Percentiles rank a stretch among this genome's conserved stretches.
Evolutionary conservation across 2,797 vertebrate species (phyloP).

Genomic region (Lutjanus argentimaculatus): DNA sequence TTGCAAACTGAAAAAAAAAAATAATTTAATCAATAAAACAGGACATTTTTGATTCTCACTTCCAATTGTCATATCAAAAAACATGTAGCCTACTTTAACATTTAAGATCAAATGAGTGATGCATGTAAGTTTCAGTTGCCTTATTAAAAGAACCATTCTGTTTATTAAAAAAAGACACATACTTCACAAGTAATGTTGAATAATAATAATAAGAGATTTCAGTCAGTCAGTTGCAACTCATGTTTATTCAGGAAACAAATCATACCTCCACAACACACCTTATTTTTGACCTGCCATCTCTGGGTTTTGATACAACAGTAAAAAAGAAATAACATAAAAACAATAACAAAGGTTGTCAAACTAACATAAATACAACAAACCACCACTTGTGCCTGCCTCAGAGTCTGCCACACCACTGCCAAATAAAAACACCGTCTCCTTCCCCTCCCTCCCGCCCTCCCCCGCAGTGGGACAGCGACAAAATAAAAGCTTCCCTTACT

Average conservation of each 20-base stretch:
- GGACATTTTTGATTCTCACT: not conserved
- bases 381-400: slow-evolving; percentile 65
- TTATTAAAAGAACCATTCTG: not conserved
- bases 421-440: slow-evolving; percentile 49
- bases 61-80: not conserved
- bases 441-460: slow-evolving; percentile 27
- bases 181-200: not conserved
- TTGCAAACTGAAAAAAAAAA: too few relatives aligned
- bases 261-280: slow-evolving; percentile 82
- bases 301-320: slow-evolving; percentile 83
- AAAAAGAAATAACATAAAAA: slow-evolving; percentile 80
- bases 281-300: slow-evolving; percentile 82
- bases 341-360: slow-evolving; percentile 80
- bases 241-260: slow-evolving; percentile 88
- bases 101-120: not conserved
- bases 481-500: slow-evolving; percentile 56
- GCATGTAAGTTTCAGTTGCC: too few relatives aligned
- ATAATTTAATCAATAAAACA: not conserved
- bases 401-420: slow-evolving; percentile 48
- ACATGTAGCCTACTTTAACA: not conserved
- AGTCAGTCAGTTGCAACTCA: slow-evolving; percentile 80
- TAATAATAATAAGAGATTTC: slow-evolving; percentile 19
- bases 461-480: slow-evolving; percentile 44
- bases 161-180: not conserved
- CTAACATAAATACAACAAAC: slow-evolving; percentile 86